phyloP scores from a whole-genome alignment of 2,888 invertebrate species.

The Dolichopus griseipennis region DNA sequence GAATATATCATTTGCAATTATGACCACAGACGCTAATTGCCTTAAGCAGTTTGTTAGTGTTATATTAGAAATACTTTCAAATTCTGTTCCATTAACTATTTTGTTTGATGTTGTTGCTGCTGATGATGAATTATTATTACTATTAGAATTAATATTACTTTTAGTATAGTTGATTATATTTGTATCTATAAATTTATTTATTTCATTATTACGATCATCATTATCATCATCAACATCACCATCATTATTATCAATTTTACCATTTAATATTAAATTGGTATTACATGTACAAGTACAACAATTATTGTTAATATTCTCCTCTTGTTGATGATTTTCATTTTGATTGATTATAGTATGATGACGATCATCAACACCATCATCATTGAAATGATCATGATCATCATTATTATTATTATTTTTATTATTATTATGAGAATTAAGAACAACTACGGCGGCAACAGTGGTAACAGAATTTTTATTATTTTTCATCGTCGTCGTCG shows the following conservation, averaged over 20 bases:
- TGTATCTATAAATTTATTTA: background rate
- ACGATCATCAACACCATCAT: slow-evolving; percentile 24
- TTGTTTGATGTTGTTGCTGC: slow-evolving; percentile 12
- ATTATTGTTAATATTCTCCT: background rate
- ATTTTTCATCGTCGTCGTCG: slow-evolving; percentile 17
- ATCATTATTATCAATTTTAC: background rate
- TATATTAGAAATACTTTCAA: slow-evolving; percentile 78
- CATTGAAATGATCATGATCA: slow-evolving; percentile 25
- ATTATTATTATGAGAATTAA: slow-evolving; percentile 1
- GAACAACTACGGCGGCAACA: background rate
- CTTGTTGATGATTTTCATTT: slow-evolving; percentile 5
- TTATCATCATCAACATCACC: background rate
- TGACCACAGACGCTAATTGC: slow-evolving; percentile 76
- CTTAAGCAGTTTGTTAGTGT: slow-evolving; percentile 75
- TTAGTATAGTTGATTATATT: background rate
- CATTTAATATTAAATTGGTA: background rate
- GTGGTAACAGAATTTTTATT: slow-evolving; percentile 2
- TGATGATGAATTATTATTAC: slow-evolving; percentile 10
- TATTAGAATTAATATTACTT: background rate
- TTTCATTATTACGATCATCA: background rate
- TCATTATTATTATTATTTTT: slow-evolving; percentile 11
- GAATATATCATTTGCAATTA: slow-evolving; percentile 79
- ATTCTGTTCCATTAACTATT: slow-evolving; percentile 57
- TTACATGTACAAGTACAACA: background rate
- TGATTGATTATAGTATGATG: slow-evolving; percentile 12